A percentile compares a stretch with the other conserved stretches of the same genome.
phyloP scores from a whole-genome alignment of 2,888 invertebrate species.

The Polydrusus tereticollis region DNA sequence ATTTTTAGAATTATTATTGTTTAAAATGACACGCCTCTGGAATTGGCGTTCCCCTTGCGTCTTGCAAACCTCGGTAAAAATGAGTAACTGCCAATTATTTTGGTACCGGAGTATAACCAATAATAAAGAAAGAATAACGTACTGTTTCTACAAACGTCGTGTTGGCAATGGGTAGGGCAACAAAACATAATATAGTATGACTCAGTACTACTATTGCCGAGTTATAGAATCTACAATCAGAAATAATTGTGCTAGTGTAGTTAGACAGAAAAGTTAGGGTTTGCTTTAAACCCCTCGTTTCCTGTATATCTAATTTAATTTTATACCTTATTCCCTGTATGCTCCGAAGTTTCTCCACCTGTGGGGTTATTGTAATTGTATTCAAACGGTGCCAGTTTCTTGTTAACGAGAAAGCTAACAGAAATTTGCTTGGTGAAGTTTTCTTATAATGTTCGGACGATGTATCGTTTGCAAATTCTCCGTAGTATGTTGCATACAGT shows the following conservation, averaged over 20 bases:
- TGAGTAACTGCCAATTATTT: too few species aligned
- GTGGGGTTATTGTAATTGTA: constrained; percentile 44
- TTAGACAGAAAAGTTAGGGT: background rate
- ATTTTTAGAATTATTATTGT: too few species aligned
- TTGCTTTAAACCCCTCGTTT: too few species aligned
- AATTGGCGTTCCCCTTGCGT: too few species aligned
- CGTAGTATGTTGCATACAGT: constrained; percentile 46
- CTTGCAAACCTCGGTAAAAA: too few species aligned
- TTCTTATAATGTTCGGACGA: constrained; percentile 39
- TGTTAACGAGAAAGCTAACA: constrained; percentile 49
- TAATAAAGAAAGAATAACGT: constrained; percentile 23
- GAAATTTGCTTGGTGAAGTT: constrained; percentile 20
- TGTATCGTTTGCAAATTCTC: constrained; percentile 46
- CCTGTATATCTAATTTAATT: background rate
- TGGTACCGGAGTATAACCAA: too few species aligned
- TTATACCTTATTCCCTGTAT: constrained; percentile 52
- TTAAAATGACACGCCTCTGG: too few species aligned
- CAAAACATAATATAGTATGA: constrained; percentile 51
- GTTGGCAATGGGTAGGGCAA: constrained; percentile 52
- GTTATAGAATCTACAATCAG: constrained; percentile 46
- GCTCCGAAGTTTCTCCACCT: constrained; percentile 49
- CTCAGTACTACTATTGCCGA: constrained; percentile 52
- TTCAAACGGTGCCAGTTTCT: constrained; percentile 52
- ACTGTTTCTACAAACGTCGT: constrained; percentile 53
- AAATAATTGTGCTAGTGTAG: background rate